Conservation (phyloP, 2,797 vertebrate species). For the Eulemur albifrons region DNA sequence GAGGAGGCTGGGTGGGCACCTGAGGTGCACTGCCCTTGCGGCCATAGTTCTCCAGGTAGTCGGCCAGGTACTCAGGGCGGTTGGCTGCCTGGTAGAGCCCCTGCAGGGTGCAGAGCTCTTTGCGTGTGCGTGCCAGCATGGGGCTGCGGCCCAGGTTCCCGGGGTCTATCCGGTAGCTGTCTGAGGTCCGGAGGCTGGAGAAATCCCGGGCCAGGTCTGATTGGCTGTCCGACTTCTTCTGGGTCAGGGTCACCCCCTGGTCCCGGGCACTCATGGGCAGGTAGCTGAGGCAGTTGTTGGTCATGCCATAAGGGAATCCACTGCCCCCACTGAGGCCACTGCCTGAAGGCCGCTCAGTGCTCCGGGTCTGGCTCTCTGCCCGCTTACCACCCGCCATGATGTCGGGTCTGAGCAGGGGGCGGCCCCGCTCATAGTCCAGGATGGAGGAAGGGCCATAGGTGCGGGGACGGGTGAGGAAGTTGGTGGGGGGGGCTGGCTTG, state of each 20-base stretch:
- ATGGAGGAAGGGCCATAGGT: constrained; percentile 84
- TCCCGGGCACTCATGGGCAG: constrained; percentile 78
- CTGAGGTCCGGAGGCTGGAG: constrained; percentile 87
- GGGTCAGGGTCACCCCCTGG: constrained; percentile 82
- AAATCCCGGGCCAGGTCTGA: constrained; percentile 93
- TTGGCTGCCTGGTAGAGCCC: constrained; percentile 85
- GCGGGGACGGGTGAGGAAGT: constrained; percentile 86
- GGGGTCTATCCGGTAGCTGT: constrained; percentile 75
- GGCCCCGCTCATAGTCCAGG: constrained; percentile 84
- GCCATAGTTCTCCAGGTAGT: constrained; percentile 86
- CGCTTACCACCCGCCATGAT: constrained; percentile 88
- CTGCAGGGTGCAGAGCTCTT: constrained; percentile 86
- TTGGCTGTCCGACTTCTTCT: constrained; percentile 94
- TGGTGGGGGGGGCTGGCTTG: constrained; percentile 83
- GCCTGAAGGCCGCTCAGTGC: constrained; percentile 80
- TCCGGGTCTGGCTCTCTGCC: constrained; percentile 85
- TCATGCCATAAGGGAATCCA: constrained; percentile 82
- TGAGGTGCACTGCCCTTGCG: constrained; percentile 76
- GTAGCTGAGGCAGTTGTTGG: constrained; percentile 87
- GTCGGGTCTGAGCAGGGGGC: constrained; percentile 89
- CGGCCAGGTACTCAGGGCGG: constrained; percentile 83
- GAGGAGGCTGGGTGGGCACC: constrained; percentile 63
- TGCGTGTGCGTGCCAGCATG: constrained; percentile 80
- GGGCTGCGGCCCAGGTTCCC: constrained; percentile 58
- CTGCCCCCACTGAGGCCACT: constrained; percentile 88